Evolutionary conservation across 2,113 vertebrate species (phyloP).

Genomic region (Delphinus delphis): DNA sequence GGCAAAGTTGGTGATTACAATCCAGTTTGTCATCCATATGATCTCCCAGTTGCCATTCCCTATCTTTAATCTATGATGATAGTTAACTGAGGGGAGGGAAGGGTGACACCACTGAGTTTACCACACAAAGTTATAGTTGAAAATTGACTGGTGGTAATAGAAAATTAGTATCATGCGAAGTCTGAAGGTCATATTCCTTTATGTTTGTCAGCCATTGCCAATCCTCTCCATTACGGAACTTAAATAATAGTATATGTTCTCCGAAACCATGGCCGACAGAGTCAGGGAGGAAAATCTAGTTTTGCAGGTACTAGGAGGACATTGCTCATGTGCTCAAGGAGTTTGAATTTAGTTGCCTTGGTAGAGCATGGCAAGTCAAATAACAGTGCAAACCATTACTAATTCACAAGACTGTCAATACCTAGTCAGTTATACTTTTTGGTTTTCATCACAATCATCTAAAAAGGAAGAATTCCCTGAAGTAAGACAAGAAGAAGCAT

Average conservation of each 20-base stretch:
- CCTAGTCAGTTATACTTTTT: background rate
- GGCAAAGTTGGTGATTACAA: background rate
- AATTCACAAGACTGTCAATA: background rate
- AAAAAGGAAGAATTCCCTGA: background rate
- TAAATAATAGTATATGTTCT: background rate
- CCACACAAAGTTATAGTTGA: background rate
- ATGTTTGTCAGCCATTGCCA: background rate
- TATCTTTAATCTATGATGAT: background rate
- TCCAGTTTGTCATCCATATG: background rate
- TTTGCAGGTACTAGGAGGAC: background rate
- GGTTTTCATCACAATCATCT: background rate
- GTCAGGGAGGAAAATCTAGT: background rate
- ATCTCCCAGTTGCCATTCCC: background rate
- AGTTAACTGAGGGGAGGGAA: background rate
- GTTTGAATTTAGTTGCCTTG: background rate
- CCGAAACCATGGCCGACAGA: background rate
- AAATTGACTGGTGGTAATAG: background rate
- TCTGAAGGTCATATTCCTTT: background rate
- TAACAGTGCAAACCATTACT: background rate
- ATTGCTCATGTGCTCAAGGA: background rate
- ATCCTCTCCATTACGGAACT: background rate
- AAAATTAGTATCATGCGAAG: background rate
- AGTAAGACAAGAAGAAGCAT: background rate
- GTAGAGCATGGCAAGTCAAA: background rate
- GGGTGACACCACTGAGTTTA: background rate